Evolutionary conservation across 2,797 vertebrate genomes (phyloP), one percentile per base, ranked within the genome.

Genomic region (Phoxinus dragarum): DNA sequence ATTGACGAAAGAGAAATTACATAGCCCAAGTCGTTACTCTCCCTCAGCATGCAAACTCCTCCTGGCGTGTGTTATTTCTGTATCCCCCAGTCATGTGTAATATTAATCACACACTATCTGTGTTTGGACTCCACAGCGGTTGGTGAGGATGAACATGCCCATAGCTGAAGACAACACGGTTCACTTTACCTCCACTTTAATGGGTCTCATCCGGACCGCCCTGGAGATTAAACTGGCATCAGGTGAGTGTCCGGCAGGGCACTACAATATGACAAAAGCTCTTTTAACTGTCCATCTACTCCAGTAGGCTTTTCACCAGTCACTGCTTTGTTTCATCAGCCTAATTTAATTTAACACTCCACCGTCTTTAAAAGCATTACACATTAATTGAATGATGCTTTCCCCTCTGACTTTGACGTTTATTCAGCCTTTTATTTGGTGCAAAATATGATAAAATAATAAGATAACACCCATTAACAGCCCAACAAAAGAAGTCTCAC

Each of bases 141-240:
- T 99, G 94, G 98, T 99, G 83, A 95, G 94, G 92, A 99, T 99
- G 98, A 99, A 99, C 94, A 99, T 99, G 98, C 98, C 98, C 1
- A 99, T 99, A 81, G 97, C 96, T 0, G 95, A 95, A 0, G 98
- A 99, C 92, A 94, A 96, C 89, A 98, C 97, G 0, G 98, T 99
- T 56, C 97, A 99, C 90, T 99, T 99, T 95, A 99, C 98, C 0
- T 99, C 98, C 91, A 99, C 98, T 0, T 94, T 99, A 90, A 99
- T 99, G 98, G 98, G 97, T 68, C 94, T 99, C 92, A 99, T 99
- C 87, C 96, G 98, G 87, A 99, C 98, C 0, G 98, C 98, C 19
- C 95, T 99, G 90, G 97, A 98, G 83, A 98, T 99, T 94, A 99
- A 99, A 91, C 96, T 99, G 5, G 97, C 97, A 42, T 96, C 97